Base-by-base conservation (phyloP, 2,797 vertebrate species). In the Microchirus variegatus region DNA sequence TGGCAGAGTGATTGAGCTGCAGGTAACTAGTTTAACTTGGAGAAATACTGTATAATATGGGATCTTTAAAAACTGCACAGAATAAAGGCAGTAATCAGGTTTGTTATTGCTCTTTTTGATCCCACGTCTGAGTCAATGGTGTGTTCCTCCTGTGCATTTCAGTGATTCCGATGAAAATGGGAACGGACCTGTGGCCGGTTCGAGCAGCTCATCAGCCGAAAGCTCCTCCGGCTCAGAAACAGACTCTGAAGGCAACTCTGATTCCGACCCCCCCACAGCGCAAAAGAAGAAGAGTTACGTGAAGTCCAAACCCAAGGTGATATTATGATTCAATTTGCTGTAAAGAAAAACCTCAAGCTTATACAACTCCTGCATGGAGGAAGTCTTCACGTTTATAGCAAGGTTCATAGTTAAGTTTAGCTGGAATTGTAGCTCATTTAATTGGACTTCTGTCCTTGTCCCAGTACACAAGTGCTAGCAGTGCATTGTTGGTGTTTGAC, bases 241-340 rank as follows among this genome's bases (percentile, higher is more conserved):
- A 0, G 91, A 90, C 53, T 95, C 93, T 0, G 93, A 91, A n/a
- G 90, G 87, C 13, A 89, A 93, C 67, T 93, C 86, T 2, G 91
- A 91, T 31, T 88, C 87, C 1, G 91, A 92, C n/a, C 87, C 87
- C n/a, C 78, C 75, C 49, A 41, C 80, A 22, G 51, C 71, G 1
- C 70, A 43, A 76, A 89, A 87, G 59, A 86, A 85, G 72, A 78
- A 75, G 36, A 74, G 9, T 0, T 41, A 46, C 0, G 43, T 70
- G 49, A 77, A 77, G 31, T 37, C 57, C 73, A 86, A 70, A 70
- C 46, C 77, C 40, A 86, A 65, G 86, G 94, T 90, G 71, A 76
- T 0, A 0, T 22, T 4, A 18, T 6, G 3, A 31, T 59, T 45
- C 1, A 7, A 18, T 36, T 22, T 1, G 4, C 10, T 3, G 2